phyloP scores from a whole-genome alignment of 2,113 vertebrate genomes.

The Rhinogobius similis region DNA sequence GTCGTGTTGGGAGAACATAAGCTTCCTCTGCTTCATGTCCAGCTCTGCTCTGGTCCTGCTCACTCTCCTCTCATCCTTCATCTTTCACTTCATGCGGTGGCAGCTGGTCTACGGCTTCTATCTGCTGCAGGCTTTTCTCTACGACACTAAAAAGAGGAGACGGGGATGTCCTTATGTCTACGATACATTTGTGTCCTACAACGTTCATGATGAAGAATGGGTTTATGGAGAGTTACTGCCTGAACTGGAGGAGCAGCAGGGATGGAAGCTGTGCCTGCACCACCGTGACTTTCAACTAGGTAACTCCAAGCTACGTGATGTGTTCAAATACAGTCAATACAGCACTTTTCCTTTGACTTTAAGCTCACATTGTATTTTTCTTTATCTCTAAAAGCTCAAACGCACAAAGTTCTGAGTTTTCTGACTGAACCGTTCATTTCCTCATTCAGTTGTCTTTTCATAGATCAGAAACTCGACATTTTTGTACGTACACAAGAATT shows the following conservation, averaged over 20 bases:
- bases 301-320: no score
- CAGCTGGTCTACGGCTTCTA: conserved; percentile 75
- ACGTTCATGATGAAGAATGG: conserved; percentile 73
- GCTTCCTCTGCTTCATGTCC: conserved; percentile 61
- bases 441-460: no score
- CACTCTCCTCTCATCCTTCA: conserved; percentile 58
- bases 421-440: no score
- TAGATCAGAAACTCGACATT: no score
- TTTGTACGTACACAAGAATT: no score
- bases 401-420: no score
- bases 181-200: conserved; percentile 81
- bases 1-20: conserved; percentile 45
- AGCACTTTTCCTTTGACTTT: no score
- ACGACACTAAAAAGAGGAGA: conserved; percentile 61
- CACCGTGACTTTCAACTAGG: conserved; percentile 81
- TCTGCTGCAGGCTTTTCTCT: conserved; percentile 68
- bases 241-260: conserved; percentile 73
- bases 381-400: no score
- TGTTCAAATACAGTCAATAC: no score
- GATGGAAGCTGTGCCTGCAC: conserved; percentile 80
- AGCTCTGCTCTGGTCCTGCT: conserved; percentile 40
- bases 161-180: conserved; percentile 50
- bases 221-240: conserved; percentile 73
- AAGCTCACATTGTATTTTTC: no score
- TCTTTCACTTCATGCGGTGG: conserved; percentile 68